phyloP scores from a whole-genome alignment of 2,888 invertebrate genomes.

The Pseudanteris insignis region DNA sequence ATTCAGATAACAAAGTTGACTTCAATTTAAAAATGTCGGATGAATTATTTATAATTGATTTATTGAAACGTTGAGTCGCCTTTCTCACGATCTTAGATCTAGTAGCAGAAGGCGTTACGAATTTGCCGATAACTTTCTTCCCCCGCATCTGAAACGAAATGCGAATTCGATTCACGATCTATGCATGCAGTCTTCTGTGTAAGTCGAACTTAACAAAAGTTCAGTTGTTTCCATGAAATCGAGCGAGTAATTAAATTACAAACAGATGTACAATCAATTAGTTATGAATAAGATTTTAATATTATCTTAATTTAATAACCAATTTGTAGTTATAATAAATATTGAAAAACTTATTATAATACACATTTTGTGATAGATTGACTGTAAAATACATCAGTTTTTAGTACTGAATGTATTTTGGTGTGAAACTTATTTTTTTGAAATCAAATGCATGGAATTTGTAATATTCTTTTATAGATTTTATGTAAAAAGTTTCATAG shows the following conservation, averaged over 20 bases:
- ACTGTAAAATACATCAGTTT: too few species aligned
- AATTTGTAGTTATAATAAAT: too few species aligned
- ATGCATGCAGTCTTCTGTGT: slow-evolving; percentile 15
- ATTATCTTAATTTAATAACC: too few species aligned
- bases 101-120: slow-evolving; percentile 28
- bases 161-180: slow-evolving; percentile 32
- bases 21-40: slow-evolving; percentile 24
- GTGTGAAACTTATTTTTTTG: too few species aligned
- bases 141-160: slow-evolving; percentile 32
- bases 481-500: too few species aligned
- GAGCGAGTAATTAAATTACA: slow-evolving; percentile 18
- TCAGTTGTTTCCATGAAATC: slow-evolving; percentile 11
- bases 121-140: slow-evolving; percentile 28
- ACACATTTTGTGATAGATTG: too few species aligned
- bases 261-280: slow-evolving; percentile 22
- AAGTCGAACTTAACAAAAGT: slow-evolving; percentile 16
- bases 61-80: slow-evolving; percentile 27
- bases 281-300: slow-evolving; percentile 7
- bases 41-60: slow-evolving; percentile 34
- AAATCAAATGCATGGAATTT: too few species aligned
- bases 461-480: too few species aligned
- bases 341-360: too few species aligned
- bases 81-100: slow-evolving; percentile 40
- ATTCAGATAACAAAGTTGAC: slow-evolving; percentile 17
- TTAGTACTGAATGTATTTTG: too few species aligned